Conservation (phyloP, 2,113 vertebrate genomes). For the Chauna torquata region DNA sequence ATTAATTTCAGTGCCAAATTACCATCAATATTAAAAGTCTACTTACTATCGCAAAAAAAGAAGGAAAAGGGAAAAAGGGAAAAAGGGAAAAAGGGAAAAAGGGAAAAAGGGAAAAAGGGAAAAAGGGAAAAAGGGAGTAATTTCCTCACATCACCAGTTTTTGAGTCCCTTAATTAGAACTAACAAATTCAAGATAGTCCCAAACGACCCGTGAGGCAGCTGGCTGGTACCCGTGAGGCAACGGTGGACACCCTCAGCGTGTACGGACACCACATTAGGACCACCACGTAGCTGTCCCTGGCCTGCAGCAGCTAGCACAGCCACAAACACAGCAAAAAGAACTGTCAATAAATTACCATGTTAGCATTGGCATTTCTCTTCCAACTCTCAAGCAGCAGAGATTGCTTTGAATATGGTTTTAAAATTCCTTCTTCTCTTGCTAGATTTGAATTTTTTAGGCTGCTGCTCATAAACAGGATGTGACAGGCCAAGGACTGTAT, state of each 20-base stretch:
- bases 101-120: neutral
- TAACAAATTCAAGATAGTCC: neutral
- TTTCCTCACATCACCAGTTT: neutral
- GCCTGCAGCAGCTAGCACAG: neutral
- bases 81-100: neutral
- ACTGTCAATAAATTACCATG: neutral
- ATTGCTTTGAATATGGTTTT: neutral
- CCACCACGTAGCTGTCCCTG: neutral
- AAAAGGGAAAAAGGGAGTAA: neutral
- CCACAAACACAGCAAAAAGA: neutral
- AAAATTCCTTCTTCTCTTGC: neutral
- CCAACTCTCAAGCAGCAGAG: neutral
- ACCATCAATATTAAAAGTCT: neutral
- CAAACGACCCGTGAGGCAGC: neutral
- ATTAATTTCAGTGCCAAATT: neutral
- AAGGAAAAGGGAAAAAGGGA: too few species aligned
- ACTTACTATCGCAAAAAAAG: neutral
- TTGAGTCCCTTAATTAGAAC: neutral
- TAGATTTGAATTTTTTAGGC: neutral
- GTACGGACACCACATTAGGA: neutral
- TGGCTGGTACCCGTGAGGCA: neutral
- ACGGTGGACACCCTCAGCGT: neutral
- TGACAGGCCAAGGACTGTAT: neutral
- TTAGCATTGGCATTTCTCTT: neutral
- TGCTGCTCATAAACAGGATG: neutral